phyloP scores from a whole-genome alignment of 2,888 invertebrate species.

The Stratiomys singularior region DNA sequence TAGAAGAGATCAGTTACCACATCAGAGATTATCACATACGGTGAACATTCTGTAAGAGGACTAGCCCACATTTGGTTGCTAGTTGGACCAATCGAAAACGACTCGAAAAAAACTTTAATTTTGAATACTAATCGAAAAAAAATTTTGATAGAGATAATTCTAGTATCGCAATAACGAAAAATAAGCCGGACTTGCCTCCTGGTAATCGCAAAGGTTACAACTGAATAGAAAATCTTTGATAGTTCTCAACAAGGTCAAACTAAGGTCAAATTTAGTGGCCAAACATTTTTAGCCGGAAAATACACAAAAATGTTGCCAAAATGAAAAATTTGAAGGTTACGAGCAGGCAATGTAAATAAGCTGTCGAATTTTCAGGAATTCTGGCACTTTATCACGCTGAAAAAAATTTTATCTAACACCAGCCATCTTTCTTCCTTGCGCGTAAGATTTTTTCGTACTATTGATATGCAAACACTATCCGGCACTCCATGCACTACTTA shows the following conservation, averaged over 20 bases:
- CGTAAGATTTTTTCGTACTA: background rate
- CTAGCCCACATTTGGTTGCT: background rate
- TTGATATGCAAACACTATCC: background rate
- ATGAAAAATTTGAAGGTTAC: background rate
- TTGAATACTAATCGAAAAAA: background rate
- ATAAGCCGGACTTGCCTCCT: too few relatives aligned
- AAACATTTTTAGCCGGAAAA: too few relatives aligned
- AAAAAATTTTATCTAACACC: background rate
- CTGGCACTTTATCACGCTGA: background rate
- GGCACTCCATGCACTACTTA: background rate
- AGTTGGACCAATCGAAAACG: too few relatives aligned
- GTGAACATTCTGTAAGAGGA: background rate
- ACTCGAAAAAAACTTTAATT: background rate
- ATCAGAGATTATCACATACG: background rate
- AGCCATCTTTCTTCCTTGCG: background rate
- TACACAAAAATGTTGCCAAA: background rate
- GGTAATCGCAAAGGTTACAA: too few relatives aligned
- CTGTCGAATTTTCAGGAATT: background rate
- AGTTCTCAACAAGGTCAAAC: too few relatives aligned
- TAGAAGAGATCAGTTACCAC: background rate
- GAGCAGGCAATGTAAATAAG: background rate
- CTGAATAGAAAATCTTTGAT: too few relatives aligned
- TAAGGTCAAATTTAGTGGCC: too few relatives aligned
- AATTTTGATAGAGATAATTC: too few relatives aligned
- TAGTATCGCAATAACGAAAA: too few relatives aligned